These are phyloP conservation scores for Valencia hispanica DNA, from an alignment of 2,797 vertebrate genomes.

Conservation along the genomic window DNA sequence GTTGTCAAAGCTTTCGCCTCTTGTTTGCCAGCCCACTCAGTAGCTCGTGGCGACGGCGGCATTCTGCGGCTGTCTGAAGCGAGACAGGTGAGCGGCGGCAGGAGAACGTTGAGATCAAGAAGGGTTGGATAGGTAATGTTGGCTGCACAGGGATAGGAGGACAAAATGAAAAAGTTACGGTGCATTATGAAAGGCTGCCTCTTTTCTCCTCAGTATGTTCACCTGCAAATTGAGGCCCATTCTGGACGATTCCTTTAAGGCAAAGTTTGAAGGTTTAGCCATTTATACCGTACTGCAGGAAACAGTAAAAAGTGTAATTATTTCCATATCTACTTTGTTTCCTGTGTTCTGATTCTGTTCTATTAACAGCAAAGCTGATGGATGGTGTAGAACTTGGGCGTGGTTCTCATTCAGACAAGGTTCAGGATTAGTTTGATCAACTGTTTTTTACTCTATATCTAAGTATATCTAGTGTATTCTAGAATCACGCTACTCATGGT, in stretches of 20 bases:
- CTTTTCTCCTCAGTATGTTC: background rate
- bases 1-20: slow-evolving; percentile 44
- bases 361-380: too few species aligned
- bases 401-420: too few species aligned
- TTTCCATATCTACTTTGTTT: too few species aligned
- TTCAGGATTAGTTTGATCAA: too few species aligned
- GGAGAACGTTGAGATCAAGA: slow-evolving; percentile 9
- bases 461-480: too few species aligned
- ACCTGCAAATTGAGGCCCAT: too few species aligned
- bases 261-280: background rate
- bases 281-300: background rate
- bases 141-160: background rate
- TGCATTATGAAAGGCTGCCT: too few species aligned
- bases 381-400: too few species aligned
- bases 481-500: too few species aligned
- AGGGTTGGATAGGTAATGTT: background rate
- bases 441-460: too few species aligned
- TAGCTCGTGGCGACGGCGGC: slow-evolving; percentile 1
- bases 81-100: slow-evolving; percentile 24
- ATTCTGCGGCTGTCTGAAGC: slow-evolving; percentile 33
- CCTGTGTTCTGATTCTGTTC: too few species aligned
- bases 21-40: slow-evolving; percentile 42
- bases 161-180: background rate
- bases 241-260: background rate
- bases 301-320: too few species aligned